Evolutionary conservation across 2,888 invertebrate species (phyloP).

Genomic region (Lacanobia wlatinum): DNA sequence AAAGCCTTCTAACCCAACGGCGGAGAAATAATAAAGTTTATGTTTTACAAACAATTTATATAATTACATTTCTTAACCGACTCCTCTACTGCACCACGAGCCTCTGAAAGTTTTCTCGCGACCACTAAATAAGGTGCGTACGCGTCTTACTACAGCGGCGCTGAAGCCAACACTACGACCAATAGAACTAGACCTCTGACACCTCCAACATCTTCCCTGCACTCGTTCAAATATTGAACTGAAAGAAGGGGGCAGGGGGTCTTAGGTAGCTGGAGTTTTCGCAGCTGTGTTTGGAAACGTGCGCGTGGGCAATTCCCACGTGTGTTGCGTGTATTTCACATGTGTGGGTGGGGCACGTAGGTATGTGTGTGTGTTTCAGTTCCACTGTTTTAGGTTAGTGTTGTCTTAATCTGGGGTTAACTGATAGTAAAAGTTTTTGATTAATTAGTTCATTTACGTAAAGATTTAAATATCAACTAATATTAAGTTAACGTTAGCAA

Average conservation of each 20-base stretch:
- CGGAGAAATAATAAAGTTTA: neutral
- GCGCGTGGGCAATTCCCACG: conserved; percentile 71
- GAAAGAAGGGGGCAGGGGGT: conserved; percentile 35
- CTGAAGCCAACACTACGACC: conserved; percentile 69
- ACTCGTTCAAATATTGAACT: conserved; percentile 19
- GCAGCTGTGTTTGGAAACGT: conserved; percentile 63
- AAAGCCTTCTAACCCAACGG: neutral
- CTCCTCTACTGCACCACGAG: conserved; percentile 71
- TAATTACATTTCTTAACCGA: neutral
- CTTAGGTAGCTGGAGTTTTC: conserved; percentile 51
- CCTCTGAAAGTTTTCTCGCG: conserved; percentile 67
- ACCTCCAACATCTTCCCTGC: neutral
- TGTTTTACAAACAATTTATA: neutral
- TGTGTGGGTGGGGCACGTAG: conserved; percentile 66
- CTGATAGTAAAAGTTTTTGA: neutral
- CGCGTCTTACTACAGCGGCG: conserved; percentile 69
- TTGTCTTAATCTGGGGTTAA: conserved; percentile 49
- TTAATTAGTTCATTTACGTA: too few relatives aligned
- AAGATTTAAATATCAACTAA: too few relatives aligned
- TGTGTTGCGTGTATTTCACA: conserved; percentile 54
- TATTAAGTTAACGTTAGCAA: too few relatives aligned
- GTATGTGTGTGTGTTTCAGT: conserved; percentile 50
- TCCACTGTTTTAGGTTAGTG: conserved; percentile 42
- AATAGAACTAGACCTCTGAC: conserved; percentile 58
- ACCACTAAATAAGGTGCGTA: conserved; percentile 80